These are phyloP conservation scores for Raja brachyura DNA, from an alignment of 2,113 vertebrate species.

Conservation along the genomic window DNA sequence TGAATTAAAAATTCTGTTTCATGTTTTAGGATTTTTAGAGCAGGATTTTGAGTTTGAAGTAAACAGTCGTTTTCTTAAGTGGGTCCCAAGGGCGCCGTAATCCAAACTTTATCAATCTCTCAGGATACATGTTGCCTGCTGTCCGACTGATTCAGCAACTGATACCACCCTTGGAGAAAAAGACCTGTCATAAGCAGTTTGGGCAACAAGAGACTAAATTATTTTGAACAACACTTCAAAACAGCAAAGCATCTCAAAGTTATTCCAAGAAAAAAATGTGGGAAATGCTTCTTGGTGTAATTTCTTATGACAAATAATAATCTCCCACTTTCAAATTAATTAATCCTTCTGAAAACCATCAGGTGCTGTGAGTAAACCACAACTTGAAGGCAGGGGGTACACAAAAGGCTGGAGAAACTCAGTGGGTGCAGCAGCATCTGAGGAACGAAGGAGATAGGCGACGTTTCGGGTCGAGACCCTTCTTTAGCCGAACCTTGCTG, in stretches of 20 bases:
- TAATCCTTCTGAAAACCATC: too few relatives aligned
- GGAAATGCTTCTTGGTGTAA: too few relatives aligned
- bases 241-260: background rate
- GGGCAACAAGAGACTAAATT: background rate
- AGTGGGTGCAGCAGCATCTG: too few relatives aligned
- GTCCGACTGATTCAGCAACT: background rate
- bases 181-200: background rate
- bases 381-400: too few relatives aligned
- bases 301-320: too few relatives aligned
- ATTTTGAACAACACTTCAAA: background rate
- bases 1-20: background rate
- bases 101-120: background rate
- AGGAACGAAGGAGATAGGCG: too few relatives aligned
- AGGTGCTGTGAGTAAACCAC: too few relatives aligned
- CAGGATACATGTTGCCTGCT: background rate
- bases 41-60: background rate
- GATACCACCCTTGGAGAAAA: background rate
- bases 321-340: too few relatives aligned
- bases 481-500: too few relatives aligned
- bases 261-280: background rate
- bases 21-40: background rate
- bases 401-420: too few relatives aligned
- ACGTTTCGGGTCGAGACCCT: too few relatives aligned
- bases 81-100: background rate
- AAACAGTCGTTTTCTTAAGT: background rate